Evolutionary conservation across 2,113 vertebrate genomes (phyloP), one percentile per base, ranked within the genome.

Genomic region (Etheostoma cragini): DNA sequence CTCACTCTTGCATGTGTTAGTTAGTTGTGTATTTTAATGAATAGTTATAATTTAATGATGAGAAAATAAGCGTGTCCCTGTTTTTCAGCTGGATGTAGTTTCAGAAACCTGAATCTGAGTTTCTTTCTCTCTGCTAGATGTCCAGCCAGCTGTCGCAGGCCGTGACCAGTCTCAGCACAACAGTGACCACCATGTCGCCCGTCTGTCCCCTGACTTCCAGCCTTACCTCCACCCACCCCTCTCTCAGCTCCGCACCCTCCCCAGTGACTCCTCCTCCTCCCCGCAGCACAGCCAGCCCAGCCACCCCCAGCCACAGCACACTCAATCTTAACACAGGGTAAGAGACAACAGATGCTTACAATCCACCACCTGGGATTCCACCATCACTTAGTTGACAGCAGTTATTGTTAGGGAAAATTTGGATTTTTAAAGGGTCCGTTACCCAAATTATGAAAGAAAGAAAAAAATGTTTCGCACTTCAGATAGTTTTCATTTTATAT

Each of bases 141-240:
- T 88, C 91, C 87, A 94, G 92, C 89, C 95, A 94, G 88, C 90
- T 96, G 89, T 96, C 96, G 71, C 97, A 96, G 94, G 95, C 95
- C 78, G 95, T 96, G 90, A 97, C 94, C 93, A 97, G 94, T 93
- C 96, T 97, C 88, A 97, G 96, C 96, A 97, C 97, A 96, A 95
- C 94, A 93, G 96, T 96, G 91, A 96, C 96, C 93, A 96, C 97
- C 94, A 96, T 98, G 96, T 95, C 97, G 90, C 91, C 96, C 60
- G 81, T 96, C 90, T 96, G 96, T 90, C 94, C 96, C 73, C 89
- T 96, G 88, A 95, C 95, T 83, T 94, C 95, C 85, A 96, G 95
- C 86, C 93, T 97, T 83, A 94, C 95, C 89, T 95, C 95, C 82
- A 95, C 94, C 91, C 96, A 95, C 94, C 87, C 96, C 92, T 72